Evolutionary conservation across 2,113 vertebrate genomes (phyloP), one percentile per base, ranked within the genome.

Genomic region (Melierax canorus): DNA sequence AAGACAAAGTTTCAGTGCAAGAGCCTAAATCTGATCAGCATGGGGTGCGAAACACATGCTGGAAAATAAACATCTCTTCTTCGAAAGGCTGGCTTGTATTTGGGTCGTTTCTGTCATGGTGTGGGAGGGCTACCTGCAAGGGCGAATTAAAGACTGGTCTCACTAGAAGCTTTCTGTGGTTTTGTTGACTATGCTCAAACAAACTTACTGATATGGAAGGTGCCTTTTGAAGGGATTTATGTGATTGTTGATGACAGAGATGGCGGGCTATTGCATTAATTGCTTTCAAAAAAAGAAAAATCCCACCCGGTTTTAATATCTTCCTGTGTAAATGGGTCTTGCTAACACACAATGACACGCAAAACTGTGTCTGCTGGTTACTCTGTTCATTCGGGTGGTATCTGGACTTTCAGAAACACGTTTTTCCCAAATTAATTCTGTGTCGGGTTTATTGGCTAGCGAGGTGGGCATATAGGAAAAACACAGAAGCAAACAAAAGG

Each of bases 1-100:
- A 6, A 88, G 87, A 88, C 71, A 88, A 95, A 92, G 67, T 48
- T 73, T 82, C 91, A 91, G 89, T 94, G 91, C 94, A 93, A 90
- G 71, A 92, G 66, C 91, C 74, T 67, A 43, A 41, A 48, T 56
- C 67, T 86, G 78, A 36, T n/a, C 93, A 80, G 91, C 26, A 43
- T 2, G 18, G 77, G 53, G 26, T n/a, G 71, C 0, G 4, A 69
- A 91, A 92, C 30, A 34, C 34, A 8, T 14, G 66, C 84, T 88
- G 89, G 71, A 80, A 88, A 73, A 86, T 1, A 53, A 94, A 41
- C 15, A 8, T 19, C 16, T 72, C 76, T 41, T 71, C 73, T 72
- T 69, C 23, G 64, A 41, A 71, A 68, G 87, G 50, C 50, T 73
- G 71, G 53, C n/a, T 36, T 64, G 30, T 32, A 8, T 59, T 59